Evolutionary conservation across 2,113 vertebrate species (phyloP).

Genomic region (Tilapia sparmanii): DNA sequence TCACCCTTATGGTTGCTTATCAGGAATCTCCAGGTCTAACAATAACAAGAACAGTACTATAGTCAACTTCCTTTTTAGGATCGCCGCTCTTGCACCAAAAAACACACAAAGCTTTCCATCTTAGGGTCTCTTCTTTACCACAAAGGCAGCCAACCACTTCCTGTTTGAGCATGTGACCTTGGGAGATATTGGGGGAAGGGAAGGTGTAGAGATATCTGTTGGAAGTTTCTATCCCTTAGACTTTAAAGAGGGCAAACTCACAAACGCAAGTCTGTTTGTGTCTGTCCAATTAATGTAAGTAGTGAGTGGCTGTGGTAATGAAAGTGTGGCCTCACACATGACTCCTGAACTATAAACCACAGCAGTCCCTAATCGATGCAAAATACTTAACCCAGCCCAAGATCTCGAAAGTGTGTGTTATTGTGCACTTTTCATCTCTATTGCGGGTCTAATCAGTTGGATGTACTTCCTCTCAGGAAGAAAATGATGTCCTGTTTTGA

Average conservation of each 20-base stretch:
- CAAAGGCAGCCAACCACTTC: slow-evolving; percentile 11
- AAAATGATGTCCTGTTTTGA: slow-evolving; percentile 48
- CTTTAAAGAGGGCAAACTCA: background rate
- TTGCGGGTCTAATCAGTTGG: slow-evolving; percentile 31
- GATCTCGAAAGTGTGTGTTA: background rate
- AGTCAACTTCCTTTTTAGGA: background rate
- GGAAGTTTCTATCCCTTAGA: background rate
- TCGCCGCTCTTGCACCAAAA: background rate
- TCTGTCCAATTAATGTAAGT: slow-evolving; percentile 43
- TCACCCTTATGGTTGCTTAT: slow-evolving; percentile 24
- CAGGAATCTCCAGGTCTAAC: slow-evolving; percentile 24
- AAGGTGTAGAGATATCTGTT: background rate
- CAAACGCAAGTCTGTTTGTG: background rate
- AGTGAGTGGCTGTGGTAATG: slow-evolving; percentile 20
- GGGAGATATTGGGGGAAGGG: slow-evolving; percentile 3
- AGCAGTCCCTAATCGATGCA: slow-evolving; percentile 22
- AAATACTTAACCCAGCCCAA: slow-evolving; percentile 4
- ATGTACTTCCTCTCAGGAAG: slow-evolving; percentile 43
- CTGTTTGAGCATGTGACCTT: slow-evolving; percentile 29
- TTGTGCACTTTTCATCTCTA: slow-evolving; percentile 9
- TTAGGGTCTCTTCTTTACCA: background rate
- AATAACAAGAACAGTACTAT: background rate
- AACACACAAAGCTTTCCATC: background rate
- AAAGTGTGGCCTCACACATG: background rate
- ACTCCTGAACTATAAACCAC: background rate